Percentiles rank a stretch among this genome's conserved stretches.
Evolutionary conservation across 2,888 invertebrate species (phyloP).

Genomic region (Venusia cambrica): DNA sequence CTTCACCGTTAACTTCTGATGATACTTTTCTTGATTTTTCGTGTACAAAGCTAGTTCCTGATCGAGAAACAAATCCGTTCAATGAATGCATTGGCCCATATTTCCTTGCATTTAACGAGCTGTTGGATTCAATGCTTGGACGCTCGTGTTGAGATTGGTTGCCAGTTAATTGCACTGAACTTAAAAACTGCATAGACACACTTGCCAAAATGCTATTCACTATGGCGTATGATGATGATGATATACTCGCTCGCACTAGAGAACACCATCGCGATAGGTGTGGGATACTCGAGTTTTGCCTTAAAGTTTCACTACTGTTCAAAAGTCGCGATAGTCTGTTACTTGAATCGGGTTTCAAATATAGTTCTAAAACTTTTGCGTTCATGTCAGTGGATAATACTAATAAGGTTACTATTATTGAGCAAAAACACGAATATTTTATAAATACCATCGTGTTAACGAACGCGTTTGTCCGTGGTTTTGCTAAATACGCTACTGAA

Average conservation of each 20-base stretch:
- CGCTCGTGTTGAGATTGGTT: too few relatives aligned
- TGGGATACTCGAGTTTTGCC: background rate
- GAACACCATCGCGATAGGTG: background rate
- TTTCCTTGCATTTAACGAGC: background rate
- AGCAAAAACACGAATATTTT: constrained; percentile 9
- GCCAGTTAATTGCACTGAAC: too few relatives aligned
- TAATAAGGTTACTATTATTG: constrained; percentile 9
- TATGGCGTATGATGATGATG: background rate
- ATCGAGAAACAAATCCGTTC: background rate
- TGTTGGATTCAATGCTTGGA: too few relatives aligned
- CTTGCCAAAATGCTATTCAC: background rate
- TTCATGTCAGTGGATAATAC: constrained; percentile 16
- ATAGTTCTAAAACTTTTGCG: constrained; percentile 8
- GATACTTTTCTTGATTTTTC: too few relatives aligned
- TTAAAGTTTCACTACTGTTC: background rate
- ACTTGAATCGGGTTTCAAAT: constrained; percentile 1
- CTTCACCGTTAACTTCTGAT: too few relatives aligned
- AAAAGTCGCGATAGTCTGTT: background rate
- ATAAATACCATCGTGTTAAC: constrained; percentile 9
- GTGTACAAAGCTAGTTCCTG: background rate
- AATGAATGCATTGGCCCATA: background rate
- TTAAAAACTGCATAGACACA: constrained; percentile 1
- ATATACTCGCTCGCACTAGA: constrained; percentile 1
- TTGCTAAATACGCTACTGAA: too few relatives aligned
- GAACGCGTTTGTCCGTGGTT: too few relatives aligned